phyloP scores from a whole-genome alignment of 2,888 invertebrate species.

The Erpobdella octoculata region DNA sequence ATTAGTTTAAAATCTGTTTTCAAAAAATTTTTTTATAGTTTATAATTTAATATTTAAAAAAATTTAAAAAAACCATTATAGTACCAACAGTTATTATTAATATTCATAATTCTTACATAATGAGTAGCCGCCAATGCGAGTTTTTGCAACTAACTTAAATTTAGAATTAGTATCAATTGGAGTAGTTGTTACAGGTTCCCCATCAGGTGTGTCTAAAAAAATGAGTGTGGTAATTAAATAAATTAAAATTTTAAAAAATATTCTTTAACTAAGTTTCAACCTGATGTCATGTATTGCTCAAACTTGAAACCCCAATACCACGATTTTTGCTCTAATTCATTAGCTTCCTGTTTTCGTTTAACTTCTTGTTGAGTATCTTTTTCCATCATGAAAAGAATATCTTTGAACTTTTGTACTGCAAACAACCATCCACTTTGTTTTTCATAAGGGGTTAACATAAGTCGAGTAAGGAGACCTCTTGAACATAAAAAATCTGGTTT shows the following conservation, averaged over 20 bases:
- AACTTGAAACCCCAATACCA: conserved; percentile 70
- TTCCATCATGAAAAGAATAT: conserved; percentile 64
- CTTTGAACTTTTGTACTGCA: conserved; percentile 60
- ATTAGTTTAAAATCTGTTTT: no score
- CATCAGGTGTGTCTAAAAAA: no score
- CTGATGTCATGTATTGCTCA: conserved; percentile 65
- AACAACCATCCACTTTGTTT: conserved; percentile 64
- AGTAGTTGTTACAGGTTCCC: no score
- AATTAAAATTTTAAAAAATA: neutral
- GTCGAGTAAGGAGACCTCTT: conserved; percentile 63
- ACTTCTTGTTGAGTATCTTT: conserved; percentile 58
- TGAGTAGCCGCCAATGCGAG: no score
- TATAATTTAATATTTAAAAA: no score
- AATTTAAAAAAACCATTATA: no score
- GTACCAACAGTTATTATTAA: no score
- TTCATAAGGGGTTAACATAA: conserved; percentile 67
- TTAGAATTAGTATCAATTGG: no score
- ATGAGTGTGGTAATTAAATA: no score
- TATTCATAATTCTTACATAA: no score
- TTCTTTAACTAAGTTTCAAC: conserved; percentile 49
- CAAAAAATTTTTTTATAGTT: no score
- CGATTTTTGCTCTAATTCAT: conserved; percentile 56
- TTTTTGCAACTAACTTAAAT: no score
- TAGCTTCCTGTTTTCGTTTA: conserved; percentile 41
- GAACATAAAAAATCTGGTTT: conserved; percentile 61